Conservation (phyloP, 1,140 invertebrate genomes). For the Drosophila takahashii region DNA sequence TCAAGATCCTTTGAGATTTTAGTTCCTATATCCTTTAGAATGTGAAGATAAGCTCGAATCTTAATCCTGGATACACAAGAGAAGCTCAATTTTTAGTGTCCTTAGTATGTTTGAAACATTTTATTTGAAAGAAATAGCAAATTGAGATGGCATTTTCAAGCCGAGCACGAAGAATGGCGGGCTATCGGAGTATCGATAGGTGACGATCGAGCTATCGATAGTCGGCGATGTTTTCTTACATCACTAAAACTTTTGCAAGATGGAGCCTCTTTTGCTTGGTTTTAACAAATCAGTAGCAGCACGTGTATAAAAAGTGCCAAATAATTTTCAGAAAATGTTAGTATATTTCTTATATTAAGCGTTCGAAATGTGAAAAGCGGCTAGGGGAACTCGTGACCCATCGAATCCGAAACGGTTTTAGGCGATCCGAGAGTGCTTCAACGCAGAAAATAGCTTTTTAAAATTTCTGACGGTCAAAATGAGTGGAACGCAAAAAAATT, state of each 20-base stretch:
- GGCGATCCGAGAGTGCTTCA: slow-evolving; percentile 34
- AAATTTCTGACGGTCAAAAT: slow-evolving; percentile 56
- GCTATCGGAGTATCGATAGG: too few species aligned
- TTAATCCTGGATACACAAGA: too few species aligned
- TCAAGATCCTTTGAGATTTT: too few species aligned
- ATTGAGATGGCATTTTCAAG: too few species aligned
- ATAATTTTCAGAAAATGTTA: slow-evolving; percentile 84
- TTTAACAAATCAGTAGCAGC: slow-evolving; percentile 84
- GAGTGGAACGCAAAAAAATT: slow-evolving; percentile 54
- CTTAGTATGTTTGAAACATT: too few species aligned
- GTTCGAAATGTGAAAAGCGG: slow-evolving; percentile 35
- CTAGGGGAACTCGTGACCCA: slow-evolving; percentile 1
- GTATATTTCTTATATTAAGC: slow-evolving; percentile 65
- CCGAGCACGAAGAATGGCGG: too few species aligned
- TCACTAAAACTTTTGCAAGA: slow-evolving; percentile 63
- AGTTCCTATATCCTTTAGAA: too few species aligned
- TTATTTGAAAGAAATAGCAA: too few species aligned
- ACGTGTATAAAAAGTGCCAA: slow-evolving; percentile 85
- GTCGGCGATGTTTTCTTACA: slow-evolving; percentile 33
- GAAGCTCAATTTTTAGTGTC: too few species aligned
- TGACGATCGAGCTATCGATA: slow-evolving; percentile 32
- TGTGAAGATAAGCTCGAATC: too few species aligned
- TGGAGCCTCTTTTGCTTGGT: slow-evolving; percentile 83
- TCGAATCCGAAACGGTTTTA: slow-evolving; percentile 16
- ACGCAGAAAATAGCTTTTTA: slow-evolving; percentile 47